A percentile compares a stretch with the other conserved stretches of the same genome.
Conservation (phyloP, 2,888 invertebrate species). For the Octodonta nipae region DNA sequence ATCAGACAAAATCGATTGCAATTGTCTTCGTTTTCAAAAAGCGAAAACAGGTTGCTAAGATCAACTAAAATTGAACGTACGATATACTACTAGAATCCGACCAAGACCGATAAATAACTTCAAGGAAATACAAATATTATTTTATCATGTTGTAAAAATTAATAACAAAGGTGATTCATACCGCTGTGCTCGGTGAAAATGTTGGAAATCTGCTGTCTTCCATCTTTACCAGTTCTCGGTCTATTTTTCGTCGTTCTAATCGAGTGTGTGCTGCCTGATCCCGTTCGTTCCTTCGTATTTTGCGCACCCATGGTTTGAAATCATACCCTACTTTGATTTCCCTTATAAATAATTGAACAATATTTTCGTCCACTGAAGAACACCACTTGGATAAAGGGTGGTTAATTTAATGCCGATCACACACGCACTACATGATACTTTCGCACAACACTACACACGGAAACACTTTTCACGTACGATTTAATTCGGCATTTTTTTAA, state of each 20-base stretch:
- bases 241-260: constrained; percentile 63
- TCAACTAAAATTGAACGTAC: too few species aligned
- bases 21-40: too few species aligned
- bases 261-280: constrained; percentile 55
- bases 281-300: constrained; percentile 81
- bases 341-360: constrained; percentile 27
- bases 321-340: constrained; percentile 30
- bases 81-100: too few species aligned
- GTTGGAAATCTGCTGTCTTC: constrained; percentile 72
- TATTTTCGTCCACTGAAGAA: constrained; percentile 1
- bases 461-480: constrained; percentile 7
- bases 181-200: constrained; percentile 91
- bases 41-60: too few species aligned
- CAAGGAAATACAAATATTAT: too few species aligned
- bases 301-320: constrained; percentile 72
- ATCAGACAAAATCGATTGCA: too few species aligned
- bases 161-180: constrained; percentile 39
- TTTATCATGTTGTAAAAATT: constrained; percentile 4
- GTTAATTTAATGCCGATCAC: constrained; percentile 16
- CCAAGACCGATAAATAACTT: too few species aligned
- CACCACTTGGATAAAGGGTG: constrained; percentile 28
- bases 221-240: constrained; percentile 66
- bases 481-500: constrained; percentile 10
- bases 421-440: constrained; percentile 21
- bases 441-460: constrained; percentile 16